Evolutionary conservation across 2,797 vertebrate species (phyloP).

Genomic region (Scyliorhinus canicula): DNA sequence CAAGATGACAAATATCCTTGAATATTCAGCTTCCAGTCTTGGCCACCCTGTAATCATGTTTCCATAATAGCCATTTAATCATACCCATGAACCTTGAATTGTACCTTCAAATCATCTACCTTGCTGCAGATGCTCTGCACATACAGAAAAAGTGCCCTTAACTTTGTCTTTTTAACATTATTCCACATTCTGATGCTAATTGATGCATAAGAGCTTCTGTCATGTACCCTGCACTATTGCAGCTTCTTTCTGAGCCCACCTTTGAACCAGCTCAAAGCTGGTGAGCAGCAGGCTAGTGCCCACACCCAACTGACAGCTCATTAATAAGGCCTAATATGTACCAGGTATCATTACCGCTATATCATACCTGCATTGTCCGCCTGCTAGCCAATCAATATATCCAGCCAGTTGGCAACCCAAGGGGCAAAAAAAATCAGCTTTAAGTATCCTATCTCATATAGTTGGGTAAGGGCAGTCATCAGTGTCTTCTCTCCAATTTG

Average conservation of each 20-base stretch:
- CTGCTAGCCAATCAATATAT: not conserved
- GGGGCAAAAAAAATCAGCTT: not conserved
- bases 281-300: not conserved
- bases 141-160: too few relatives aligned
- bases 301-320: not conserved
- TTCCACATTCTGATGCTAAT: too few relatives aligned
- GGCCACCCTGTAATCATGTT: too few relatives aligned
- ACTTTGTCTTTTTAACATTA: too few relatives aligned
- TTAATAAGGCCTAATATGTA: not conserved
- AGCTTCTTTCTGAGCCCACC: not conserved
- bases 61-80: too few relatives aligned
- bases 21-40: too few relatives aligned
- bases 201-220: too few relatives aligned
- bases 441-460: not conserved
- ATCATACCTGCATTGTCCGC: not conserved
- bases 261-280: not conserved
- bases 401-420: not conserved
- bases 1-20: too few relatives aligned
- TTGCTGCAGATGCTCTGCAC: too few relatives aligned
- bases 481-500: not conserved
- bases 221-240: too few relatives aligned
- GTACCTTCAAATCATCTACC: too few relatives aligned
- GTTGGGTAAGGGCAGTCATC: not conserved
- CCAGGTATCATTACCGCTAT: not conserved
- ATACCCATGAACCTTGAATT: too few relatives aligned